A percentile compares a stretch with the other conserved stretches of the same genome.
These are phyloP conservation scores for Lethrus apterus DNA, from an alignment of 1,140 invertebrate genomes.

Conservation along the genomic window DNA sequence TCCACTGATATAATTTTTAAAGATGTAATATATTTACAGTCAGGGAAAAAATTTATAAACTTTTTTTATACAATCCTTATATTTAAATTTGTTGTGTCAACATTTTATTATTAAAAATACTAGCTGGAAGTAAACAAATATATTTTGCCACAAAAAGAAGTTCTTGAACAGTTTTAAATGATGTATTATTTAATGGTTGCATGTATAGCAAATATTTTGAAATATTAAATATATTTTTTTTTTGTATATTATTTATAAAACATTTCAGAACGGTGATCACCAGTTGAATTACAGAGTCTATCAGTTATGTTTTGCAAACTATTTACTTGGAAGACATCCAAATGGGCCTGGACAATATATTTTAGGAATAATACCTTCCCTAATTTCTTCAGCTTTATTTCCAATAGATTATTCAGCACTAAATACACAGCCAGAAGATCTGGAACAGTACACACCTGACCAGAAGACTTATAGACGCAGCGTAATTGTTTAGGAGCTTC, in stretches of 20 bases:
- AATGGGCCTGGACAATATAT: constrained; percentile 67
- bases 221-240: not conserved
- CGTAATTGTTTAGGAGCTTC: constrained; percentile 52
- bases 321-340: constrained; percentile 59
- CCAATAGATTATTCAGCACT: constrained; percentile 68
- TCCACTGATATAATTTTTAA: too few relatives aligned
- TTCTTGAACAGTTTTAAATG: too few relatives aligned
- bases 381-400: constrained; percentile 50
- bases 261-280: constrained; percentile 60
- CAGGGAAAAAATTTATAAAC: too few relatives aligned
- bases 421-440: constrained; percentile 57
- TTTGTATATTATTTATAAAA: not conserved
- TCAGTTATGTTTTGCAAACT: constrained; percentile 63
- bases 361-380: constrained; percentile 50
- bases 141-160: too few relatives aligned
- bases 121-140: too few relatives aligned
- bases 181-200: too few relatives aligned
- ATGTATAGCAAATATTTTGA: too few relatives aligned
- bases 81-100: too few relatives aligned
- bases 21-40: too few relatives aligned
- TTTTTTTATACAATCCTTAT: too few relatives aligned
- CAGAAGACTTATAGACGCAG: constrained; percentile 61
- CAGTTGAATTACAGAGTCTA: constrained; percentile 55
- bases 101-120: too few relatives aligned
- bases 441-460: constrained; percentile 61